These are phyloP conservation scores for Dendroctonus valens DNA, from an alignment of 1,140 invertebrate genomes.

Conservation along the genomic window DNA sequence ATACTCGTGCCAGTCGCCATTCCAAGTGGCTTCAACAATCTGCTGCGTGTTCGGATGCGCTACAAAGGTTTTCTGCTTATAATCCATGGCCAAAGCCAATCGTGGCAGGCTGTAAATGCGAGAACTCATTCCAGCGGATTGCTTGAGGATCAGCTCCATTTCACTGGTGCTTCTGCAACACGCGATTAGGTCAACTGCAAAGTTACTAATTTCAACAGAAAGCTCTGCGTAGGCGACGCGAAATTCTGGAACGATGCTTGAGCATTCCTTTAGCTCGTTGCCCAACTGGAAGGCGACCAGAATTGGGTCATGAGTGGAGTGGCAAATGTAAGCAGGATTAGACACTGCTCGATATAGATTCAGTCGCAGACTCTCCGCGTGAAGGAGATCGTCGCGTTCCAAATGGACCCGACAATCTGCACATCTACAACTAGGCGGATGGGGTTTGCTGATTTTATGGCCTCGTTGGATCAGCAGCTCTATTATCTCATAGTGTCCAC, in stretches of 20 bases:
- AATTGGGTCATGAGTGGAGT: constrained; percentile 65
- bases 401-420: constrained; percentile 54
- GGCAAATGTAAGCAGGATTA: constrained; percentile 66
- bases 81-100: constrained; percentile 68
- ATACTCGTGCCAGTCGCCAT: constrained; percentile 59
- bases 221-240: constrained; percentile 59
- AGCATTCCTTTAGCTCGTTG: constrained; percentile 55
- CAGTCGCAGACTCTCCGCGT: constrained; percentile 54
- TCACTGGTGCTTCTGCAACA: constrained; percentile 66
- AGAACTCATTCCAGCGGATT: constrained; percentile 49
- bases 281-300: constrained; percentile 62
- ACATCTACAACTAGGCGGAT: constrained; percentile 62
- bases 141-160: constrained; percentile 64
- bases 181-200: constrained; percentile 63
- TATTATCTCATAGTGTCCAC: constrained; percentile 70
- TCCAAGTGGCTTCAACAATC: constrained; percentile 52
- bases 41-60: constrained; percentile 74
- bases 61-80: constrained; percentile 72
- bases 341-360: constrained; percentile 60
- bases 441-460: constrained; percentile 58
- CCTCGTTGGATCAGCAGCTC: constrained; percentile 61
- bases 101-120: constrained; percentile 56
- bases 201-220: constrained; percentile 56
- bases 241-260: constrained; percentile 57
- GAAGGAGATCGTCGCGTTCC: constrained; percentile 52